Conservation (phyloP, 2,888 invertebrate species). For the Epicampocera succincta region DNA sequence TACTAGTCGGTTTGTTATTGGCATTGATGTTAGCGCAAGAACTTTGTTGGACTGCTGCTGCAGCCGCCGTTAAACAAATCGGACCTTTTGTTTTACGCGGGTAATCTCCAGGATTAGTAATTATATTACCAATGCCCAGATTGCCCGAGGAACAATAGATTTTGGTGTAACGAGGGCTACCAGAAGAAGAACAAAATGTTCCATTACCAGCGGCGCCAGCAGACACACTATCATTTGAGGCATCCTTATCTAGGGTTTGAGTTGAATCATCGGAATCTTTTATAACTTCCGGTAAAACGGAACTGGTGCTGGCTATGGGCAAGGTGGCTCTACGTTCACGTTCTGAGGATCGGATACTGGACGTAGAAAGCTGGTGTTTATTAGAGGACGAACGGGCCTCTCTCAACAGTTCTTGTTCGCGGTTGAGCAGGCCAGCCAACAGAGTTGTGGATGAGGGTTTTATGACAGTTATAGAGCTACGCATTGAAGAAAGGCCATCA, state of each 20-base stretch:
- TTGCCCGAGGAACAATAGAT: slow-evolving; percentile 79
- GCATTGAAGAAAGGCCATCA: slow-evolving; percentile 76
- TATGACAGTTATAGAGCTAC: slow-evolving; percentile 82
- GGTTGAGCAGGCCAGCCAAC: slow-evolving; percentile 89
- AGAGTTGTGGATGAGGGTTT: slow-evolving; percentile 94
- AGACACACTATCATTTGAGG: slow-evolving; percentile 60
- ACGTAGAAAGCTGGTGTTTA: slow-evolving; percentile 57
- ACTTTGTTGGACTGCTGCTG: slow-evolving; percentile 63
- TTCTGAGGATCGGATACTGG: slow-evolving; percentile 69
- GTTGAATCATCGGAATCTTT: slow-evolving; percentile 51
- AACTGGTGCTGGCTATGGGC: slow-evolving; percentile 76
- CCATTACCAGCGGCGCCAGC: slow-evolving; percentile 58
- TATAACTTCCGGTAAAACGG: slow-evolving; percentile 65
- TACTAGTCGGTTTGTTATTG: slow-evolving; percentile 44
- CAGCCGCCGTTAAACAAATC: slow-evolving; percentile 76
- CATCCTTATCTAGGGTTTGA: slow-evolving; percentile 54
- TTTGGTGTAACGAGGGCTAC: slow-evolving; percentile 76
- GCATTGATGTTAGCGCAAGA: slow-evolving; percentile 32
- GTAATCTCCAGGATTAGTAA: slow-evolving; percentile 80
- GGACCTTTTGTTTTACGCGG: slow-evolving; percentile 80
- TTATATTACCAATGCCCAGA: slow-evolving; percentile 78
- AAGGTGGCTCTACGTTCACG: slow-evolving; percentile 77
- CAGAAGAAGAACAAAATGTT: slow-evolving; percentile 47
- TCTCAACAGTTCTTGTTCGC: slow-evolving; percentile 82
- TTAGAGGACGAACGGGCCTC: slow-evolving; percentile 52